Percentiles rank a stretch among this genome's conserved stretches.
phyloP scores from a whole-genome alignment of 2,113 vertebrate genomes.

The Amazona guildingii region DNA sequence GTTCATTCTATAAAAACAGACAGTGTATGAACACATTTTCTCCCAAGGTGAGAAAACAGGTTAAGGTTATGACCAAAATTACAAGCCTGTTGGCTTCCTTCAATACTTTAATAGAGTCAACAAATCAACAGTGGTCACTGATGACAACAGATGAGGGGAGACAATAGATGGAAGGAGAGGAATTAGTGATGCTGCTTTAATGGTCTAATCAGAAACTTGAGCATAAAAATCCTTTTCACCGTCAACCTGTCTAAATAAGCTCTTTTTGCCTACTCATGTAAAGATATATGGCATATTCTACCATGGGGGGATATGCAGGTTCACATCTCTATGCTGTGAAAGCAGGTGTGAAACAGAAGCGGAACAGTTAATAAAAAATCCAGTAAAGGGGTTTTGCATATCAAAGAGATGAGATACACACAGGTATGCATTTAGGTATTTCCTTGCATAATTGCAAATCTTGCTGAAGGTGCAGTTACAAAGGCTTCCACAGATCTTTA shows the following conservation, averaged over 20 bases:
- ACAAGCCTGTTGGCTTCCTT: constrained; percentile 61
- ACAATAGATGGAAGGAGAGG: constrained; percentile 38
- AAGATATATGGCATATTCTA: not conserved
- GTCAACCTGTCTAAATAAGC: constrained; percentile 20
- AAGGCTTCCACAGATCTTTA: not conserved
- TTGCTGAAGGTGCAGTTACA: constrained; percentile 27
- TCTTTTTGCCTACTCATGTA: not conserved
- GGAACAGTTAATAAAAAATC: not conserved
- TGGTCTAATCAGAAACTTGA: constrained; percentile 42
- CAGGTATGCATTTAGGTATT: not conserved
- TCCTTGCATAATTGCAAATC: constrained; percentile 23
- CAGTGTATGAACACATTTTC: constrained; percentile 55
- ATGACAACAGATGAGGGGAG: constrained; percentile 53
- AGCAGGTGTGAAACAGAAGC: not conserved
- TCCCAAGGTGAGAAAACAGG: constrained; percentile 69
- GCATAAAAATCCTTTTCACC: constrained; percentile 32
- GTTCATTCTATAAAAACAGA: constrained; percentile 16
- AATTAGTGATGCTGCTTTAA: constrained; percentile 56
- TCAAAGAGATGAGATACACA: not conserved
- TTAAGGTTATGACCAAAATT: constrained; percentile 71
- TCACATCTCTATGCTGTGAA: not conserved
- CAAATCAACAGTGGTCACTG: constrained; percentile 59
- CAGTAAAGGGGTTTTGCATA: not conserved
- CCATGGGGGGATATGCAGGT: not conserved
- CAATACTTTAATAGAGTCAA: constrained; percentile 60